Percentiles rank a stretch among this genome's conserved stretches.
These are phyloP conservation scores for Anas platyrhynchos DNA, from an alignment of 2,113 vertebrate genomes.

Conservation along the genomic window DNA sequence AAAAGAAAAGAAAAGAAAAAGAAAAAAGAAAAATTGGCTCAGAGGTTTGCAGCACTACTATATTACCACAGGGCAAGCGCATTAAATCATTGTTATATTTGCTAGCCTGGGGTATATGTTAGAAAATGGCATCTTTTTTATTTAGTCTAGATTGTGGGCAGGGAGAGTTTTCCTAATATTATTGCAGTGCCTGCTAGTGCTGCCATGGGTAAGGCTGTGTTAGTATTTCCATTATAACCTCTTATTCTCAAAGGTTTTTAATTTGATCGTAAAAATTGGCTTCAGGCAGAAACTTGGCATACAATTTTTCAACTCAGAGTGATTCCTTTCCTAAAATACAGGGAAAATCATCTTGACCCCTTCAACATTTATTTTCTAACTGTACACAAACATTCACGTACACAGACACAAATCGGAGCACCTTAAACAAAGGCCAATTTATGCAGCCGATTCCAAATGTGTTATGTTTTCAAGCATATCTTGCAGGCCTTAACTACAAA, in stretches of 20 bases:
- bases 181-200: constrained; percentile 54
- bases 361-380: constrained; percentile 40
- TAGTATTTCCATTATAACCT: constrained; percentile 77
- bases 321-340: constrained; percentile 45
- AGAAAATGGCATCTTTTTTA: constrained; percentile 59
- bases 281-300: constrained; percentile 60
- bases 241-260: constrained; percentile 77
- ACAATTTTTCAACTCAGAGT: constrained; percentile 38
- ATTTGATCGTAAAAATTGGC: constrained; percentile 76
- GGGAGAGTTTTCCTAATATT: constrained; percentile 61
- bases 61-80: constrained; percentile 63
- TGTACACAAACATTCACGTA: constrained; percentile 12
- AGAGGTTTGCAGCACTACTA: constrained; percentile 61
- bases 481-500: background rate
- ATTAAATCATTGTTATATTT: constrained; percentile 80
- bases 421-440: background rate
- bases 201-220: constrained; percentile 66
- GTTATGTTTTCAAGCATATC: background rate
- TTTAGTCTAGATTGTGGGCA: constrained; percentile 47
- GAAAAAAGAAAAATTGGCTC: constrained; percentile 74
- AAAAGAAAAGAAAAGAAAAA: background rate
- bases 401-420: background rate
- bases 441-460: background rate
- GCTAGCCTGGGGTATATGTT: constrained; percentile 55
- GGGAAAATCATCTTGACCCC: constrained; percentile 21